Evolutionary conservation across 2,797 vertebrate species (phyloP), one percentile per base, ranked within the genome.

Genomic region (Ptychadena robeensis): DNA sequence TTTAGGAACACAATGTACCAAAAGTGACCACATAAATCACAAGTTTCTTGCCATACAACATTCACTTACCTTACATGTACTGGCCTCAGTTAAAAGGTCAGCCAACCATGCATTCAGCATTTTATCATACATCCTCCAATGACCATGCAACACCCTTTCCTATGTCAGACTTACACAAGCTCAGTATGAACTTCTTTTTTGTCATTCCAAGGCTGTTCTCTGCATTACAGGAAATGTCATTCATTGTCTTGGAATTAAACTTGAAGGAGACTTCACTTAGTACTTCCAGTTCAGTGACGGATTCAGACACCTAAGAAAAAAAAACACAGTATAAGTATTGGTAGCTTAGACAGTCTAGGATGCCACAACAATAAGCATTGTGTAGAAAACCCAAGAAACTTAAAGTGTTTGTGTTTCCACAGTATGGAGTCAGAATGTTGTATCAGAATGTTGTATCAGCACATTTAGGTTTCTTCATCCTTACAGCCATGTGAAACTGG

Each of bases 141-240:
- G 11, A n/a, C 11, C 67, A 40, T 7, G 18, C 40, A 12, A 71
- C 15, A 71, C 9, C 71, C 59, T 73, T 53, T 74, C 68, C 0
- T 2, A 0, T 4, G 0, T 22, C 87, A 4, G 0, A 64, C 88
- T 85, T 83, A 91, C 90, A 83, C 0, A 83, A 48, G 61, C 77
- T 86, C 0, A 91, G 86, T 81, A 44, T 87, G 94, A 88, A 89
- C 67, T 85, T 88, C 34, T 91, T 87, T 15, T 85, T 80, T 80
- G 84, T 9, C 0, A 61, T 71, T 64, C 96, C 96, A 0, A 90
- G 72, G 0, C 76, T 3, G 80, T 96, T 97, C 86, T 86, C 82
- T 25, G 88, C 94, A 82, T 92, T 86, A 30, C 96, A 97, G 83
- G 73, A 91, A 69, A 85, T 48, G 7, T 34, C 63, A 48, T 85